Conservation (phyloP, 64 coral and sea anemone genomes). For the Trachythela sp. region DNA sequence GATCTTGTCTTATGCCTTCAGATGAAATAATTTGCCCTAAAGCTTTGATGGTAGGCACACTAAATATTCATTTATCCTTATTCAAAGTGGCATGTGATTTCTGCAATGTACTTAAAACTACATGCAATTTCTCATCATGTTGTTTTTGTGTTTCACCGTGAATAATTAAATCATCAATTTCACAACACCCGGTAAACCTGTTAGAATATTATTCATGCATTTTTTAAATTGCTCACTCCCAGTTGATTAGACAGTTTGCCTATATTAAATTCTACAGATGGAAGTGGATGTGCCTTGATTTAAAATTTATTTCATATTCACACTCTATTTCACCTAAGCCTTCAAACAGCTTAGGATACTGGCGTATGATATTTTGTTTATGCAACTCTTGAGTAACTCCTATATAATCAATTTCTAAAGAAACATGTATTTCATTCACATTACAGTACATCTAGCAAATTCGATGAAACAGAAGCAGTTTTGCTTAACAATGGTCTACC, state of each 20-base stretch:
- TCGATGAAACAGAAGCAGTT: neutral
- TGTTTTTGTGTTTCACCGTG: slow-evolving; percentile 18
- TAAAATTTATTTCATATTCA: neutral
- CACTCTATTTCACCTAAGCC: slow-evolving; percentile 29
- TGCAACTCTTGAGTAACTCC: neutral
- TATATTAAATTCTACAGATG: slow-evolving; percentile 26
- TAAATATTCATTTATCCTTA: neutral
- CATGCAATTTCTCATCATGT: neutral
- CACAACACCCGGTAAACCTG: slow-evolving; percentile 24
- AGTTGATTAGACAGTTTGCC: neutral
- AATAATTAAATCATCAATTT: slow-evolving; percentile 29
- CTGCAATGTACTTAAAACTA: neutral
- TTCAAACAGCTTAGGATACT: slow-evolving; percentile 25
- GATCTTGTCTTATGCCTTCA: neutral
- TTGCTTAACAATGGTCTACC: neutral
- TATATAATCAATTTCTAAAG: neutral
- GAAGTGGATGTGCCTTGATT: slow-evolving; percentile 25
- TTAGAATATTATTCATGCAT: slow-evolving; percentile 26
- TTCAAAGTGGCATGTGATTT: neutral
- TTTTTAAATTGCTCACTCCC: no score
- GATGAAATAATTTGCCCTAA: neutral
- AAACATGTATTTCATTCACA: neutral
- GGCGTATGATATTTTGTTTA: neutral
- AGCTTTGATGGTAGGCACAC: neutral
- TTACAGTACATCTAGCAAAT: neutral